Percentiles rank a stretch among this genome's conserved stretches.
Evolutionary conservation across 2,797 vertebrate species (phyloP).

Genomic region (Hemibagrus guttatus): DNA sequence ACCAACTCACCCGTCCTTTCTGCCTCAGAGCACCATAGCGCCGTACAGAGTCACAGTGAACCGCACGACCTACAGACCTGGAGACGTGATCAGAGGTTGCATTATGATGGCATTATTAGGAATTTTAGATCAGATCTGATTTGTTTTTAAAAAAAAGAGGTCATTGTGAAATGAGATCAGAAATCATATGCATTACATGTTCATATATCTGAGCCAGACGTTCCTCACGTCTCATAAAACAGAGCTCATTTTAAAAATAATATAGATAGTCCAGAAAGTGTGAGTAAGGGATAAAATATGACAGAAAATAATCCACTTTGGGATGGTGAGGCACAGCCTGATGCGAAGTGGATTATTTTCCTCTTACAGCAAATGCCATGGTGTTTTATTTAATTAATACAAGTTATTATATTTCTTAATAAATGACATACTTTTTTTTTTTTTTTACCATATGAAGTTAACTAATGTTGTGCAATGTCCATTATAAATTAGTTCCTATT

Average conservation of each 20-base stretch:
- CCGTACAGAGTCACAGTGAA: conserved; percentile 57
- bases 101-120: neutral
- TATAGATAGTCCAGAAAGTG: neutral
- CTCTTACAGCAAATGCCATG: neutral
- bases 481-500: neutral
- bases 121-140: neutral
- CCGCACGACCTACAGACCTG: conserved; percentile 56
- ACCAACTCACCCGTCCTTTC: conserved; percentile 38
- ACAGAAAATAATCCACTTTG: neutral
- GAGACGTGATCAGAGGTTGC: conserved; percentile 55
- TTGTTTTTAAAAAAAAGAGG: neutral
- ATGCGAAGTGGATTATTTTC: neutral
- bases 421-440: neutral
- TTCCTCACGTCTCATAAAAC: neutral
- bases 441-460: neutral
- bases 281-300: neutral
- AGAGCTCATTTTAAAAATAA: neutral
- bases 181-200: neutral
- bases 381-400: neutral
- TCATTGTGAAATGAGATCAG: conserved; percentile 32
- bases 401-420: neutral
- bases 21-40: conserved; percentile 42
- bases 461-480: neutral
- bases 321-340: neutral
- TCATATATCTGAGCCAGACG: neutral